Base-by-base conservation (phyloP, 1,140 invertebrate species). In the Protaetia brevitarsis region DNA sequence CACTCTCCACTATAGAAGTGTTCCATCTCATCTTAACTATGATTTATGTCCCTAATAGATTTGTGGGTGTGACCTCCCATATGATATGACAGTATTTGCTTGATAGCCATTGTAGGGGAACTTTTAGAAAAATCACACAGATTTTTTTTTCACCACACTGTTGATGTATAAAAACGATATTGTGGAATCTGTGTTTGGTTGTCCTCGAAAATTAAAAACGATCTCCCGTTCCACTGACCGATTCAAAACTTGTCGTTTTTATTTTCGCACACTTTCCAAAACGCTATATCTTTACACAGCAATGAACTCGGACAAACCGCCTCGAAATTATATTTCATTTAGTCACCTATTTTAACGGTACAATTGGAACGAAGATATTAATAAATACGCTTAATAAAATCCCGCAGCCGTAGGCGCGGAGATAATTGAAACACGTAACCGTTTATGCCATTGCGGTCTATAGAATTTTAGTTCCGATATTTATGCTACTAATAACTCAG, bases 291-390 rank as follows among this genome's bases (percentile, higher is more conserved):
- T 7, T 51, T 23, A 23, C 41, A 51, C 41, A 51, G 19, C n/a
- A n/a, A n/a, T 51, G 26, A 41, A 51, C 4, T 1, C 16, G 41
- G 26, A 51, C 41, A 2, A 51, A 34, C 31, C 41, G 41, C 41
- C 11, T 34, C 8, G 8, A 34, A 8, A 34, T 11, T n/a, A n/a
- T 34, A 23, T 19, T 51, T 51, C 41, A 51, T 51, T 51, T 51
- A 8, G 41, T 7, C 41, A 51, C 26, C 16, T 16, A 51, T 51
- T 19, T 51, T 51, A 51, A 51, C 41, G 41, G 41, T 51, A 51
- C 41, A 51, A 51, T 23, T 51, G n/a, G n/a, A n/a, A 51, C 41
- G 26, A 51, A 23, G 26, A 51, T 51, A 51, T 51, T 51, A 51
- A 51, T 51, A 51, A 26, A 51, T 23, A 23, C 13, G 6, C 26